Evolutionary conservation across 2,888 invertebrate species (phyloP).

Genomic region (Eulithis prunata): DNA sequence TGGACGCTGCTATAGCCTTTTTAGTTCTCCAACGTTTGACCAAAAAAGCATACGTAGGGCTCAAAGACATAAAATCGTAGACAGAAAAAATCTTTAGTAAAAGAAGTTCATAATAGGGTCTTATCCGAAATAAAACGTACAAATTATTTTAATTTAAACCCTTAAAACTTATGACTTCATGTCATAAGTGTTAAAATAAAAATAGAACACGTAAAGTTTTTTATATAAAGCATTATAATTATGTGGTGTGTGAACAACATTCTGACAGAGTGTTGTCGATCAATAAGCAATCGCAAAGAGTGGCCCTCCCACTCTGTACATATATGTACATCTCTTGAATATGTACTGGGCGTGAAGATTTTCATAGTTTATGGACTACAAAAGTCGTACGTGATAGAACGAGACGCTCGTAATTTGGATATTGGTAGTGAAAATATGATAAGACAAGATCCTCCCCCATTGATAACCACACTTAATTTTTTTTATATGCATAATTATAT

Average conservation of each 20-base stretch:
- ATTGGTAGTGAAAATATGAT: slow-evolving; percentile 12
- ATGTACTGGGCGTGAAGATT: slow-evolving; percentile 47
- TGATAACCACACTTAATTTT: too few species aligned
- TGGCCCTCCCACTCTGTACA: slow-evolving; percentile 38
- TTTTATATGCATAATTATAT: too few species aligned
- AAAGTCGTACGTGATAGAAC: slow-evolving; percentile 41
- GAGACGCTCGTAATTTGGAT: slow-evolving; percentile 29
- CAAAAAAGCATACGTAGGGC: not conserved
- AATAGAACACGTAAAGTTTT: not conserved
- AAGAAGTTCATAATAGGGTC: too few species aligned
- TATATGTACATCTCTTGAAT: slow-evolving; percentile 41
- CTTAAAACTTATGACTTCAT: too few species aligned
- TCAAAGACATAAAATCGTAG: too few species aligned
- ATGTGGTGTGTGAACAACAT: not conserved
- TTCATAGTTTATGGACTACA: slow-evolving; percentile 45
- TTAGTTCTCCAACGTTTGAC: not conserved
- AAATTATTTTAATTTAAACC: too few species aligned
- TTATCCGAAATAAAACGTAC: too few species aligned
- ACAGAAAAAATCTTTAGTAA: too few species aligned
- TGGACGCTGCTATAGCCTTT: not conserved
- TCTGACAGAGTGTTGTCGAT: slow-evolving; percentile 34
- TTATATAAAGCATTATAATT: not conserved
- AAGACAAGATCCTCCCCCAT: not conserved
- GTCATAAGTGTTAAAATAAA: not conserved
- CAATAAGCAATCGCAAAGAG: slow-evolving; percentile 51